Base-by-base conservation (phyloP, 2,797 vertebrate species). In the Etheostoma nigrum region DNA sequence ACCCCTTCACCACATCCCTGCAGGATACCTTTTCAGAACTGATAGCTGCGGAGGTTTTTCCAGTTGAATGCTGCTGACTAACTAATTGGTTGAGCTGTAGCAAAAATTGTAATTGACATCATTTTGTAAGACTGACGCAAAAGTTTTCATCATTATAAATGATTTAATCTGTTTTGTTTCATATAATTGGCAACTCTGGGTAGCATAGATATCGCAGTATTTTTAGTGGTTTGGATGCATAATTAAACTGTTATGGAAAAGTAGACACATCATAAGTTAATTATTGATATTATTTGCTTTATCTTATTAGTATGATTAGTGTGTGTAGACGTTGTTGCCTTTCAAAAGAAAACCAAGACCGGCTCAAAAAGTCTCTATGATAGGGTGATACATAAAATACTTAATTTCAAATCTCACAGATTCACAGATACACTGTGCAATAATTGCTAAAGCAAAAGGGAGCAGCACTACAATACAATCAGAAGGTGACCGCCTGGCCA, bases 231-330 rank as follows among this genome's bases (percentile, higher is more conserved):
- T 74, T 78, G 48, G 27, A 62, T 79, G n/a, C 42, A 15, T 68
- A 65, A 78, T 88, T 84, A 87, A 79, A 77, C 55, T 53, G 69
- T 76, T 45, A 55, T 48, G 74, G 53, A 66, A 82, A 79, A 78
- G 54, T n/a, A 78, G 62, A 76, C 18, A 70, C 75, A 83, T 81
- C 61, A 70, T 64, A 60, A 36, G 48, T 87, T 74, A 80, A 82
- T 85, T 64, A 75, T 82, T 83, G 33, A 86, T 70, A 65, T 75
- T 63, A 76, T 82, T 81, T 47, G 21, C 64, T 74, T 79, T 73
- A 79, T 86, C 78, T 80, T 65, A 81, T 91, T 60, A 23, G 51
- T 82, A 80, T 62, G 75, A 85, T 72, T 83, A 40, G 30, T 76
- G 69, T 57, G 60, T 40, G 10, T 40, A 62, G 18, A 74, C 68